Evolutionary conservation across 2,797 vertebrate genomes (phyloP).

Genomic region (Nothura maculosa): DNA sequence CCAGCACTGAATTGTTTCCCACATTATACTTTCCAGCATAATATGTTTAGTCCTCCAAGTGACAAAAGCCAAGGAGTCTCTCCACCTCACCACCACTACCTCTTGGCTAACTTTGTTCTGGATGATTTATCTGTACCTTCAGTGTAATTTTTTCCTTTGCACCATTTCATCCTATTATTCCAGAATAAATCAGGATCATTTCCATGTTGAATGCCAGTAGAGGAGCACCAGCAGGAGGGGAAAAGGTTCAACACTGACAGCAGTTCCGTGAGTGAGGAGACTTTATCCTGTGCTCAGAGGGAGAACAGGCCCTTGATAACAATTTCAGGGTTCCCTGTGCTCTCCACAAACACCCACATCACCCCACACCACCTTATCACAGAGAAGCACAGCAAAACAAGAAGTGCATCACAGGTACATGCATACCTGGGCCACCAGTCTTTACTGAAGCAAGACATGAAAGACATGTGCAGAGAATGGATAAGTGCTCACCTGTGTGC

Average conservation of each 20-base stretch:
- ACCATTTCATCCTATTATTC: conserved; percentile 63
- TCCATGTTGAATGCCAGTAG: conserved; percentile 43
- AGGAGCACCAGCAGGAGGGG: background rate
- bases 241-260: background rate
- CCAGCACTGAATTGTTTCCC: background rate
- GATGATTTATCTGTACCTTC: conserved; percentile 18
- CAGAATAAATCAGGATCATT: conserved; percentile 44
- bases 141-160: conserved; percentile 62
- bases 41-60: background rate
- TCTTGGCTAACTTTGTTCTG: conserved; percentile 14
- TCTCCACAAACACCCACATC: background rate
- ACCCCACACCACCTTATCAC: background rate
- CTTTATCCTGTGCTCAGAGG: fast-evolving
- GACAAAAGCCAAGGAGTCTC: background rate
- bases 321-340: background rate
- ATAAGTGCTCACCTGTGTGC: background rate
- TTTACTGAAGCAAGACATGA: background rate
- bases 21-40: fast-evolving
- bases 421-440: background rate
- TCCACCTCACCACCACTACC: background rate
- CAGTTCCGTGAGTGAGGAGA: background rate
- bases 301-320: background rate
- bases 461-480: background rate
- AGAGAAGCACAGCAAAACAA: background rate
- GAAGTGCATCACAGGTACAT: background rate